These are phyloP conservation scores for Thoracochromis brauschi DNA, from an alignment of 2,113 vertebrate species.

Conservation along the genomic window DNA sequence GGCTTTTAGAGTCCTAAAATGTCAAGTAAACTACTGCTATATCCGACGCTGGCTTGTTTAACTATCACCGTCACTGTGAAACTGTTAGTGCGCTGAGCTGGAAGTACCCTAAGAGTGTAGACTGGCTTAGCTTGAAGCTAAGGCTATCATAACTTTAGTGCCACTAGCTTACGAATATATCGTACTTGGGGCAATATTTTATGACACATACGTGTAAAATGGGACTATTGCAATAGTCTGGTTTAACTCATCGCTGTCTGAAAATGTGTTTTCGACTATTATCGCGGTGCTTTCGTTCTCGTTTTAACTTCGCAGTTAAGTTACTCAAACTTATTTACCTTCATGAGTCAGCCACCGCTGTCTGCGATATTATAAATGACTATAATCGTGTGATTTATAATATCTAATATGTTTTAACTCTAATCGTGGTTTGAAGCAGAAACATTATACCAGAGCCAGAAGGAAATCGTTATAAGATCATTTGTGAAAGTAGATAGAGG, in stretches of 20 bases:
- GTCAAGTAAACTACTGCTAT: background rate
- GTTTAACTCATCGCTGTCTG: background rate
- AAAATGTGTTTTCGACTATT: background rate
- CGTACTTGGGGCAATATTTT: background rate
- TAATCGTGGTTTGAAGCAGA: background rate
- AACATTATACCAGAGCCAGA: background rate
- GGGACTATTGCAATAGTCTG: background rate
- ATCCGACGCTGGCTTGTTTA: background rate
- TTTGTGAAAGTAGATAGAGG: background rate
- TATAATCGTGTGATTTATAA: background rate
- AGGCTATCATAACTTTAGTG: background rate
- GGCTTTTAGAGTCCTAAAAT: background rate
- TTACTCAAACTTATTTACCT: background rate
- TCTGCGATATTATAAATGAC: background rate
- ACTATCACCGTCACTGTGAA: background rate
- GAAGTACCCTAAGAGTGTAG: background rate
- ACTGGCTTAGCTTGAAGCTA: conserved; percentile 37
- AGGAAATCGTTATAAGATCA: background rate
- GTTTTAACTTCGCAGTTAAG: background rate
- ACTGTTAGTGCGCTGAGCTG: background rate
- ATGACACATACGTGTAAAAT: rapidly evolving
- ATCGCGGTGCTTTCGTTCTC: background rate
- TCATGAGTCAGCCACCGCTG: background rate
- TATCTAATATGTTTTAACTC: background rate
- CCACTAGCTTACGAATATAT: background rate